Percentiles rank a stretch among this genome's conserved stretches.
Conservation (phyloP, 92 coral and sea anemone genomes). For the Paramuricea clavata region DNA sequence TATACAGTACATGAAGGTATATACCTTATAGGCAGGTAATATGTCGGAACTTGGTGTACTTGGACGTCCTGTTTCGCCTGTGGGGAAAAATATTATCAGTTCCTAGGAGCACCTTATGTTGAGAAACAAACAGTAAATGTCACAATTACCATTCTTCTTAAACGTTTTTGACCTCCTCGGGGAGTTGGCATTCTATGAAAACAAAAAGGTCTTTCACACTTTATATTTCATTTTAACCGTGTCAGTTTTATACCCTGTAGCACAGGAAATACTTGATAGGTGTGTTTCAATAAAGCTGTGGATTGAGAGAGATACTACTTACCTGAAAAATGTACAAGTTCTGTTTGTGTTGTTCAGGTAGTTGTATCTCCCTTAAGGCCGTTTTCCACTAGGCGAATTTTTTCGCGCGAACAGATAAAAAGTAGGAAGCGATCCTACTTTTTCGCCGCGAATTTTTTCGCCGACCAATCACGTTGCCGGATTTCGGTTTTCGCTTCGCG, state of each 20-base stretch:
- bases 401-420: no score
- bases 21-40: constrained; percentile 50
- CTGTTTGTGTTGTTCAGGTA: no score
- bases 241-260: no score
- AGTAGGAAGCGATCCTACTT: no score
- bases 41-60: constrained; percentile 92
- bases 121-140: not conserved
- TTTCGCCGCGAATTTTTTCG: no score
- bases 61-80: constrained; percentile 95
- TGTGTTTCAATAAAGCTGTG: no score
- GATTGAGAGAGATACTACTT: no score
- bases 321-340: no score
- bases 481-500: no score
- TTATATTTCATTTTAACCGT: not conserved
- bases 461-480: no score
- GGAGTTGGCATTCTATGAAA: constrained; percentile 80
- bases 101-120: not conserved
- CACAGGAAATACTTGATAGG: not conserved
- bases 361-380: no score
- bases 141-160: constrained; percentile 81
- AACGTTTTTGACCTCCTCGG: constrained; percentile 94
- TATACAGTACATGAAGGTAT: not conserved
- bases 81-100: not conserved
- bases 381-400: no score
- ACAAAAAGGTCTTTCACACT: not conserved